Conservation (phyloP, 2,113 vertebrate genomes). For the Piaya cayana region DNA sequence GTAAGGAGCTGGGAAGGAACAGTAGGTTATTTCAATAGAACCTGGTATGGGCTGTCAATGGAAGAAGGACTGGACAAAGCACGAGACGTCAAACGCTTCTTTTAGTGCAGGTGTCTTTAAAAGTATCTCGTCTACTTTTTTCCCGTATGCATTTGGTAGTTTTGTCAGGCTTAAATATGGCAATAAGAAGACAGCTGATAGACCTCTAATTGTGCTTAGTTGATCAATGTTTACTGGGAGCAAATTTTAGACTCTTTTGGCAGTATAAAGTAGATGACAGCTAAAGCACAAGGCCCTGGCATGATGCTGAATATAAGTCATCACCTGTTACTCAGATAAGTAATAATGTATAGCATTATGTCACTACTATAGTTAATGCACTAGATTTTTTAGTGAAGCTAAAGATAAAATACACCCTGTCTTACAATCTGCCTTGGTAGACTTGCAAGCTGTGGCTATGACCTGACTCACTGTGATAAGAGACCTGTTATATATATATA, state of each 20-base stretch:
- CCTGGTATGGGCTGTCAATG: not conserved
- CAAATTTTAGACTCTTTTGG: not conserved
- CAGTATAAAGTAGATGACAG: not conserved
- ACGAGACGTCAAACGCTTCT: not conserved
- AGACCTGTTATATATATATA: not conserved
- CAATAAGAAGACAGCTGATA: not conserved
- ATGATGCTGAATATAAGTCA: not conserved
- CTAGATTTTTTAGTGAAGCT: not conserved
- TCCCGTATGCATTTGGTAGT: not conserved
- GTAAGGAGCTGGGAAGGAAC: not conserved
- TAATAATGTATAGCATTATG: not conserved
- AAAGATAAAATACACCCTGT: not conserved
- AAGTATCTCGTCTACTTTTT: accelerated
- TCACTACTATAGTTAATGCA: not conserved
- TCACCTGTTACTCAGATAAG: not conserved
- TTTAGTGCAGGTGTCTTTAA: not conserved
- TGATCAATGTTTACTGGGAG: not conserved
- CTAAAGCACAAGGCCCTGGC: not conserved
- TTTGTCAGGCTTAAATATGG: not conserved
- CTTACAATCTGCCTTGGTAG: not conserved
- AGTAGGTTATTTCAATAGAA: not conserved
- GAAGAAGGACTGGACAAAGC: not conserved
- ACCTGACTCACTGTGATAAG: not conserved
- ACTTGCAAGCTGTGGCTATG: not conserved
- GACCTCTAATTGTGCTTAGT: accelerated